phyloP scores from a whole-genome alignment of 2,888 invertebrate genomes.

The Trachelus tabidus region DNA sequence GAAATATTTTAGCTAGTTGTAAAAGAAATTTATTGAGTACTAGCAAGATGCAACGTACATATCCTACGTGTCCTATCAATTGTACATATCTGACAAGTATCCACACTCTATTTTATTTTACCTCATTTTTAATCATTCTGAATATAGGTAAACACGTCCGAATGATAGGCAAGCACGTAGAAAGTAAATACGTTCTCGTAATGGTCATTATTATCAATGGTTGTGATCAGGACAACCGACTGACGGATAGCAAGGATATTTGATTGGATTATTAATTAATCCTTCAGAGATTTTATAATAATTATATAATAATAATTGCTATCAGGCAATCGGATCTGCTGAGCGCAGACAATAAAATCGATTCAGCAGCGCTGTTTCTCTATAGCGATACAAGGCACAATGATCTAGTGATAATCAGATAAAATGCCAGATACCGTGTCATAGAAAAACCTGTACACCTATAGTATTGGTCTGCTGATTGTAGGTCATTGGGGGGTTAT shows the following conservation, averaged over 20 bases:
- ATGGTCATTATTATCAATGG: background rate
- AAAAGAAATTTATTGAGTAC: background rate
- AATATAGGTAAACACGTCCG: background rate
- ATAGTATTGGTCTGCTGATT: background rate
- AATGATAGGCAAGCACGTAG: background rate
- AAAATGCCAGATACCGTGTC: background rate
- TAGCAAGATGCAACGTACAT: background rate
- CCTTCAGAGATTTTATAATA: background rate
- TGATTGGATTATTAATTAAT: background rate
- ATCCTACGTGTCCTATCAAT: background rate
- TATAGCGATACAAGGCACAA: conserved; percentile 13
- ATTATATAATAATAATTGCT: background rate
- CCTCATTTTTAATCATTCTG: background rate
- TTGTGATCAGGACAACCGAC: background rate
- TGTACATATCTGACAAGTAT: background rate
- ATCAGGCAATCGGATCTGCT: background rate
- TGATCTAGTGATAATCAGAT: conserved; percentile 8
- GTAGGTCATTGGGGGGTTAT: background rate
- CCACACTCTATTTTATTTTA: background rate
- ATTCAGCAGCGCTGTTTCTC: background rate
- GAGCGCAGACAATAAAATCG: background rate
- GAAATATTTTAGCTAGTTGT: background rate
- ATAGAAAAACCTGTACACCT: background rate
- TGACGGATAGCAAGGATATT: background rate
- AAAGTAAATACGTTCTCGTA: background rate